Evolutionary conservation across 2,113 vertebrate genomes (phyloP).

Genomic region (Python bivittatus): DNA sequence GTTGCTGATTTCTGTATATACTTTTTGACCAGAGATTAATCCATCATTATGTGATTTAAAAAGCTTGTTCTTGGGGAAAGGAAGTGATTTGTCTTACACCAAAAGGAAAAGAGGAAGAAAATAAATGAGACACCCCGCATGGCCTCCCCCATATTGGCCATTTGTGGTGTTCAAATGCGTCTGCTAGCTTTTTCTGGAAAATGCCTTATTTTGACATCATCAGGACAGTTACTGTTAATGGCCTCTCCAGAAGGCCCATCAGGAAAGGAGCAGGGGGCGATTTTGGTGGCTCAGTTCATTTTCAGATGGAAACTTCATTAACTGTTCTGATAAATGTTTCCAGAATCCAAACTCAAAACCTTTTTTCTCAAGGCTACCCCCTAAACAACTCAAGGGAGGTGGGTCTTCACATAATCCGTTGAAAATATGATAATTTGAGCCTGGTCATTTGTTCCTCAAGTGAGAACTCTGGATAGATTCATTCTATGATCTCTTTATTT

Average conservation of each 20-base stretch:
- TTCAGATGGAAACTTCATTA: conserved; percentile 49
- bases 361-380: not conserved
- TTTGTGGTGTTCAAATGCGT: conserved; percentile 24
- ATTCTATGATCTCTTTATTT: too few relatives aligned
- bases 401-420: too few relatives aligned
- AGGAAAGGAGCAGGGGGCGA: conserved; percentile 20
- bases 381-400: too few relatives aligned
- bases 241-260: conserved; percentile 31
- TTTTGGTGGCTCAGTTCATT: conserved; percentile 42
- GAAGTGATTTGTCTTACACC: conserved; percentile 65
- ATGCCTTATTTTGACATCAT: conserved; percentile 38
- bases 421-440: too few relatives aligned
- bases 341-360: not conserved
- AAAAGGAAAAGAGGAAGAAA: conserved; percentile 12
- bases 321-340: not conserved
- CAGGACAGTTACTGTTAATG: conserved; percentile 54
- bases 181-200: conserved; percentile 61
- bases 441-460: too few relatives aligned
- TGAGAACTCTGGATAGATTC: too few relatives aligned
- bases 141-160: conserved; percentile 35
- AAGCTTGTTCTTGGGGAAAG: conserved; percentile 41
- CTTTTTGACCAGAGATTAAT: conserved; percentile 31
- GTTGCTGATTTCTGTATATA: not conserved
- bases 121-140: not conserved
- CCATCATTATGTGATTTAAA: conserved; percentile 51